Conservation (phyloP, 2,797 vertebrate genomes). For the Geotrypetes seraphini region DNA sequence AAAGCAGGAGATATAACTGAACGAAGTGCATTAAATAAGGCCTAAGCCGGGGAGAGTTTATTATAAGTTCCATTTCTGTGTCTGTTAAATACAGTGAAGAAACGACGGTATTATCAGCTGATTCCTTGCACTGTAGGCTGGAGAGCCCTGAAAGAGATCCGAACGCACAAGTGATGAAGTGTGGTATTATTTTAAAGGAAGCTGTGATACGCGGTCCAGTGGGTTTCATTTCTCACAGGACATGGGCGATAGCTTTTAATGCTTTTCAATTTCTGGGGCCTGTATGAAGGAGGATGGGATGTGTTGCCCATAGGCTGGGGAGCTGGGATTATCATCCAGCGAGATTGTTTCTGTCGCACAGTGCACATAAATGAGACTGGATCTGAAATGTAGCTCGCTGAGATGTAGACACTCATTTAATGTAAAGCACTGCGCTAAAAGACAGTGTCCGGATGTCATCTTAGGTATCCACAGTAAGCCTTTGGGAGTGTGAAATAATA, state of each 20-base stretch:
- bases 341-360: background rate
- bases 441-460: background rate
- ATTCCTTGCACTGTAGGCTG: conserved; percentile 33
- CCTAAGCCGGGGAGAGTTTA: conserved; percentile 4
- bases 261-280: conserved; percentile 41
- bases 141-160: conserved; percentile 20
- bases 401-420: too few species aligned
- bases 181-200: conserved; percentile 47
- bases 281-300: conserved; percentile 17
- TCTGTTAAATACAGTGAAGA: conserved; percentile 18
- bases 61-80: conserved; percentile 21
- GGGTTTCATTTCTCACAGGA: conserved; percentile 43
- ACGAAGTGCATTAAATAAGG: conserved; percentile 25
- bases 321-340: background rate
- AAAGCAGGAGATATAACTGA: conserved; percentile 14
- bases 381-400: too few species aligned
- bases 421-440: too few species aligned
- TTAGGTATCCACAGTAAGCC: background rate
- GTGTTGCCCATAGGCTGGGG: conserved; percentile 6
- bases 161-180: conserved; percentile 25
- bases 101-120: conserved; percentile 9
- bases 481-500: background rate
- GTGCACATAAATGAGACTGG: conserved; percentile 6
- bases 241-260: conserved; percentile 53
- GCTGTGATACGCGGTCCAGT: conserved; percentile 30